Percentiles rank a stretch among this genome's conserved stretches.
phyloP scores from a whole-genome alignment of 1,140 invertebrate genomes.

The Trinorchestia longiramus region DNA sequence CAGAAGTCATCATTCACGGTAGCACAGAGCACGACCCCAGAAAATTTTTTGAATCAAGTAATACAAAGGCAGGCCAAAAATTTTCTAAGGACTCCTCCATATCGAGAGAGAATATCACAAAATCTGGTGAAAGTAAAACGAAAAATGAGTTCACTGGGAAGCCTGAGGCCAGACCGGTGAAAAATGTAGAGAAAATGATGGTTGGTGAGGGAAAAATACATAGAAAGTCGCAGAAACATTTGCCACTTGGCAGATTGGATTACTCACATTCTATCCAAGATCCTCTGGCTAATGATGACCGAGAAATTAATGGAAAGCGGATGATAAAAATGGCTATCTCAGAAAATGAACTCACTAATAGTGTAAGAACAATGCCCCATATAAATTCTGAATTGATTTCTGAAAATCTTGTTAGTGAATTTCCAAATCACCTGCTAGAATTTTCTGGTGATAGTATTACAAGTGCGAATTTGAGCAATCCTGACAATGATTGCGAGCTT shows the following conservation, averaged over 20 bases:
- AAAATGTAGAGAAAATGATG: background rate
- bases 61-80: background rate
- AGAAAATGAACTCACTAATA: background rate
- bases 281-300: background rate
- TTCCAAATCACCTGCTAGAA: no score
- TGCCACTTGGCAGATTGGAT: background rate
- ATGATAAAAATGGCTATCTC: background rate
- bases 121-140: background rate
- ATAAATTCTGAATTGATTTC: background rate
- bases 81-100: background rate
- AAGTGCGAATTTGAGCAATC: background rate
- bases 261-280: background rate
- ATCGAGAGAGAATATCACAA: background rate
- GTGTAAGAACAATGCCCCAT: background rate
- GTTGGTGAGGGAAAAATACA: background rate
- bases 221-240: background rate
- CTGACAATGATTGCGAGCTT: background rate
- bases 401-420: background rate
- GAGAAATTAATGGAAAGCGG: background rate
- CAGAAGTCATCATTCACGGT: background rate
- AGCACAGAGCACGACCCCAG: background rate
- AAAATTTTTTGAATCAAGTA: background rate
- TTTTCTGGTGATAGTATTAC: background rate
- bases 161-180: background rate
- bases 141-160: background rate